Percentiles rank a stretch among this genome's conserved stretches.
phyloP scores from a whole-genome alignment of 2,888 invertebrate species.

The Helicoverpa assulta region DNA sequence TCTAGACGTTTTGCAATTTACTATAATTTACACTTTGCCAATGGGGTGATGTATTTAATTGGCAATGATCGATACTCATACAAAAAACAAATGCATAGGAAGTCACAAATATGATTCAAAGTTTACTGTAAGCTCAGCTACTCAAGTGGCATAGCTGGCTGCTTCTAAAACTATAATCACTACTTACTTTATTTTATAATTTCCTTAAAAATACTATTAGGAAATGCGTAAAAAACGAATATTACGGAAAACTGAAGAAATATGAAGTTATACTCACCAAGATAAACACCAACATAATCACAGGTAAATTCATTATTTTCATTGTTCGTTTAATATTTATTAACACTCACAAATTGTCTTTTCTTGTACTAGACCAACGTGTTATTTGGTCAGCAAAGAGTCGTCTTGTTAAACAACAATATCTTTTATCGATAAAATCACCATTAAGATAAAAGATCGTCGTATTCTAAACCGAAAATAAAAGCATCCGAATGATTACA shows the following conservation, averaged over 20 bases:
- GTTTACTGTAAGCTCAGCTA: too few relatives aligned
- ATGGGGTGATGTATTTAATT: conserved; percentile 48
- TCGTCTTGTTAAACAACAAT: conserved; percentile 65
- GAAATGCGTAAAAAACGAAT: neutral
- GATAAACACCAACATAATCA: conserved; percentile 64
- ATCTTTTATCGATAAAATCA: conserved; percentile 61
- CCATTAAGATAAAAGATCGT: conserved; percentile 61
- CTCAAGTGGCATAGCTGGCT: too few relatives aligned
- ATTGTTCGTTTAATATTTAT: conserved; percentile 60
- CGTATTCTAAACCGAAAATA: conserved; percentile 58
- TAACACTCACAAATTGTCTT: conserved; percentile 62
- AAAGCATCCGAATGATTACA: conserved; percentile 68
- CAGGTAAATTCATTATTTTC: conserved; percentile 73
- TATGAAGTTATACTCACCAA: conserved; percentile 75
- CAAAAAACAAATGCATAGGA: neutral
- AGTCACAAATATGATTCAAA: too few relatives aligned
- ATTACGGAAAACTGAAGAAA: neutral
- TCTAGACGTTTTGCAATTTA: conserved; percentile 82
- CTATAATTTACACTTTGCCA: conserved; percentile 71
- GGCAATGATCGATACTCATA: conserved; percentile 35
- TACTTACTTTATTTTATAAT: neutral
- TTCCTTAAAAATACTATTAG: neutral
- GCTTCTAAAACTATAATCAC: too few relatives aligned
- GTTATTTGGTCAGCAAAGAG: conserved; percentile 81
- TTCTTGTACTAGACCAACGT: conserved; percentile 81